Evolutionary conservation across 2,113 vertebrate species (phyloP), one percentile per base, ranked within the genome.

Genomic region (Galemys pyrenaicus): DNA sequence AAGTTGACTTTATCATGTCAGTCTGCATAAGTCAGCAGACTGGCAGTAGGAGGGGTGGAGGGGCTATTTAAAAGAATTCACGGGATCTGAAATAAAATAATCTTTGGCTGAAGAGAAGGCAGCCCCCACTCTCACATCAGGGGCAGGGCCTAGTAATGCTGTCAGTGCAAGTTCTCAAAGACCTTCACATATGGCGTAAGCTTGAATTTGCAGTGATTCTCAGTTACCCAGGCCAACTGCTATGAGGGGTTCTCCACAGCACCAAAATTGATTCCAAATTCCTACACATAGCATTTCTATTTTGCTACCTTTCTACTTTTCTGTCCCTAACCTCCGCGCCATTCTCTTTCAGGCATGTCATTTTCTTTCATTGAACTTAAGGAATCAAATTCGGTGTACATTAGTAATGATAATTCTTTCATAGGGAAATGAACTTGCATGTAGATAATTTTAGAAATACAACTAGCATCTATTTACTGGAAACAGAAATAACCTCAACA

Each of bases 401-500:
- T 92, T 80, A 87, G 20, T 35, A 26, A 24, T 83, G 37, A 44
- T 73, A n/a, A 89, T 87, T 81, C 28, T 62, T 78, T 84, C 3
- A 3, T 35, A 51, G 19, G 10, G 17, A 77, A 94, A 96, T 67
- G 89, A 54, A 87, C 75, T 78, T 83, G 26, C n/a, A 80, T 22
- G 32, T 32, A 77, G 65, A 93, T 91, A 75, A 86, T 80, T 93
- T 93, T 64, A 58, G 73, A 94, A 91, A 71, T 60, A 92, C 44
- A 54, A 46, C 54, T n/a, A 81, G 49, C 20, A 32, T 93, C 73
- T 95, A 95, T 93, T 94, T 93, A 81, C 75, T 78, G 80, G 94
- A 89, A 96, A 93, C 74, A 96, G 70, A 95, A 92, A 73, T 87
- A 94, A 96, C 65, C 67, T 87, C 79, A 78, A 37, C 83, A 92